phyloP scores from a whole-genome alignment of 2,888 invertebrate genomes.

The Oscheius sp. region DNA sequence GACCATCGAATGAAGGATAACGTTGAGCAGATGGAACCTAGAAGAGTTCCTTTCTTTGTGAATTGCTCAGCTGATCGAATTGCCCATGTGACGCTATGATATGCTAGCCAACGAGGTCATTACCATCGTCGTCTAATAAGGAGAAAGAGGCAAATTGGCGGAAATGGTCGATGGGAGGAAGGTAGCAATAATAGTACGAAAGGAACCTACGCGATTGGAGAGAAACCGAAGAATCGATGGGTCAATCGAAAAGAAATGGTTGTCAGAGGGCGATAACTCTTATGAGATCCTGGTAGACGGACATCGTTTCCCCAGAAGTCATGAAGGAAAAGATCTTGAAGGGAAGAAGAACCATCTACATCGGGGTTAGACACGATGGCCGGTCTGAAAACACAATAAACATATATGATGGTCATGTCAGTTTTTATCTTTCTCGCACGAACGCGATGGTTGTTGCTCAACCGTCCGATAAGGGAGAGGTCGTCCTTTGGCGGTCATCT shows the following conservation, averaged over 20 bases:
- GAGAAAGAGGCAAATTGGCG: slow-evolving; percentile 5
- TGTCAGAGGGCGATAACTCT: slow-evolving; percentile 92
- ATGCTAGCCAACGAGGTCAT: slow-evolving; percentile 31
- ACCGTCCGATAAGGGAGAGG: slow-evolving; percentile 3
- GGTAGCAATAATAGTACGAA: not conserved
- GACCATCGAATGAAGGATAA: slow-evolving; percentile 85
- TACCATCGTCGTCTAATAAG: slow-evolving; percentile 24
- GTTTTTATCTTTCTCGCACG: slow-evolving; percentile 13
- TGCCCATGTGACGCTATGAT: slow-evolving; percentile 33
- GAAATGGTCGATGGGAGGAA: not conserved
- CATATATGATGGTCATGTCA: no score
- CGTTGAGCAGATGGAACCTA: slow-evolving; percentile 86
- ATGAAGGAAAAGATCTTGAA: slow-evolving; percentile 83
- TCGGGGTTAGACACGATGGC: slow-evolving; percentile 94
- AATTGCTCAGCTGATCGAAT: not conserved
- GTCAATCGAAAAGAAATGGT: slow-evolving; percentile 88
- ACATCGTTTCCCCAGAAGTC: slow-evolving; percentile 98
- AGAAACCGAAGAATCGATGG: slow-evolving; percentile 77
- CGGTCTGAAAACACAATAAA: slow-evolving; percentile 81
- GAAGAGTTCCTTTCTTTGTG: not conserved
- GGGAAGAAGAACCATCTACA: slow-evolving; percentile 81
- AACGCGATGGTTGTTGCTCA: slow-evolving; percentile 15
- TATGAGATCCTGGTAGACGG: slow-evolving; percentile 90
- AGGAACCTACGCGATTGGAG: slow-evolving; percentile 32
- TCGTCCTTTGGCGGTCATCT: slow-evolving; percentile 29